Evolutionary conservation across 2,888 invertebrate species (phyloP).

Genomic region (Ecdyonurus torrentis): DNA sequence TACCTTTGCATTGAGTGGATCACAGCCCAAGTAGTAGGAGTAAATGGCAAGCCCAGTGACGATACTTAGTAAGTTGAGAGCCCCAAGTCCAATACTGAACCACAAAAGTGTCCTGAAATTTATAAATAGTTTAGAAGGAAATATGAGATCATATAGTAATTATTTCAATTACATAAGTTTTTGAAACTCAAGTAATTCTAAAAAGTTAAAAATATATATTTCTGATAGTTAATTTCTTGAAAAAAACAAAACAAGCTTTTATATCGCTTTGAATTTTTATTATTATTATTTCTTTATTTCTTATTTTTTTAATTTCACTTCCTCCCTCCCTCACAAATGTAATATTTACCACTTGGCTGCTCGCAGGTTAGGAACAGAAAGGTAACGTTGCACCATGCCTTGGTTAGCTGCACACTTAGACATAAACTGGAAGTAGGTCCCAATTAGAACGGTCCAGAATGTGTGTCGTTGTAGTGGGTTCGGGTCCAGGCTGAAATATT

Average conservation of each 20-base stretch:
- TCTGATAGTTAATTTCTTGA: too few relatives aligned
- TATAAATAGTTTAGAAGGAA: too few relatives aligned
- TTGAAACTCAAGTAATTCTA: too few relatives aligned
- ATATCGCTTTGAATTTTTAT: too few relatives aligned
- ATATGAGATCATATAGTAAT: too few relatives aligned
- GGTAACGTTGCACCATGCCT: background rate
- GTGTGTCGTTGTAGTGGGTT: background rate
- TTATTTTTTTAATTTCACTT: too few relatives aligned
- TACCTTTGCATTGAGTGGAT: background rate
- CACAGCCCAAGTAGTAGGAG: background rate
- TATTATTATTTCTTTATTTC: too few relatives aligned
- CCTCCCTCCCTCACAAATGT: too few relatives aligned
- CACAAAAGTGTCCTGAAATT: background rate
- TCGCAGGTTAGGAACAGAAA: background rate
- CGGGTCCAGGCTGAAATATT: background rate
- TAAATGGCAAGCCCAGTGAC: background rate
- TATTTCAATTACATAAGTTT: too few relatives aligned
- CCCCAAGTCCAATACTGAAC: background rate
- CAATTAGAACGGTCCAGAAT: conserved; percentile 1
- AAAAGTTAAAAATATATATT: too few relatives aligned
- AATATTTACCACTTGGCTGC: background rate
- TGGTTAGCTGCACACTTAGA: background rate
- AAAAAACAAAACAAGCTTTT: too few relatives aligned
- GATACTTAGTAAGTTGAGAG: background rate
- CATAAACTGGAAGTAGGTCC: background rate